Evolutionary conservation across 2,113 vertebrate species (phyloP).

Genomic region (Cryptomyrus ogoouensis): DNA sequence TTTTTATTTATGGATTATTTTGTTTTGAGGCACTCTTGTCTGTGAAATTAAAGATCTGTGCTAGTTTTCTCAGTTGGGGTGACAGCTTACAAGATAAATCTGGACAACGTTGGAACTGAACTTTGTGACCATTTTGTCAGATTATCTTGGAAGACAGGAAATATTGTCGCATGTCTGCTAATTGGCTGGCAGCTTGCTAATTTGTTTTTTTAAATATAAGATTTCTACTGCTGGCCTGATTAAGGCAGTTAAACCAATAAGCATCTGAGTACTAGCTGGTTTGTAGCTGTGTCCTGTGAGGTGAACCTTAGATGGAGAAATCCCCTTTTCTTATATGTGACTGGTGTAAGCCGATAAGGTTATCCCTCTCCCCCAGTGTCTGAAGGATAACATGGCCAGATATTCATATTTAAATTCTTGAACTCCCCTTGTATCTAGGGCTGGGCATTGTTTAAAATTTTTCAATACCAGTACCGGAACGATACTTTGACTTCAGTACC

Average conservation of each 20-base stretch:
- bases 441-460: too few species aligned
- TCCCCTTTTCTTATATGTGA: not conserved
- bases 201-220: not conserved
- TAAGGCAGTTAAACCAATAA: constrained; percentile 4
- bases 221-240: not conserved
- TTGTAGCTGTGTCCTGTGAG: not conserved
- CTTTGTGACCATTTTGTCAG: not conserved
- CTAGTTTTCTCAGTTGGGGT: not conserved
- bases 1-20: not conserved
- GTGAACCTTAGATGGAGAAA: not conserved
- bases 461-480: too few species aligned
- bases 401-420: not conserved
- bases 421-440: not conserved
- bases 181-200: not conserved
- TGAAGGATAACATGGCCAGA: not conserved
- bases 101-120: not conserved
- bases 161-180: not conserved
- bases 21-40: not conserved
- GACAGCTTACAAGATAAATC: not conserved
- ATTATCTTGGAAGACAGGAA: not conserved
- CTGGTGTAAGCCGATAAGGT: not conserved
- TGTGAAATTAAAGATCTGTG: not conserved
- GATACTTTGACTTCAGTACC: too few species aligned
- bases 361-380: not conserved
- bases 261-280: not conserved